Percentiles rank a stretch among this genome's conserved stretches.
Conservation (phyloP, 2,888 invertebrate species). For the Pristionchus maxplancki region DNA sequence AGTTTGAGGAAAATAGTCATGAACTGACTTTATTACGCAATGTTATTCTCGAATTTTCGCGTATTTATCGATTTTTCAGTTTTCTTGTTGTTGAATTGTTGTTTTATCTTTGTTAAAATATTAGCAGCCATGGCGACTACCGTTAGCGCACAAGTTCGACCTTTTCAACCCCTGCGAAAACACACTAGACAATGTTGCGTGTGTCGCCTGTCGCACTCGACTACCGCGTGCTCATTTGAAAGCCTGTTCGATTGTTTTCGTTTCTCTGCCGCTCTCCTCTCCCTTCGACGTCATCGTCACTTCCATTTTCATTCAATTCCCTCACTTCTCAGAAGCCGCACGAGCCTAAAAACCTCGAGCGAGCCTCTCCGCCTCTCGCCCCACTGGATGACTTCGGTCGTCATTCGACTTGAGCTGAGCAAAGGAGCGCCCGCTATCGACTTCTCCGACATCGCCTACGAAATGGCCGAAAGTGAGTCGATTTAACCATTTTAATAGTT, state of each 20-base stretch:
- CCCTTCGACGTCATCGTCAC: background rate
- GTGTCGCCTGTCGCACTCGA: background rate
- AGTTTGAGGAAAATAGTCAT: background rate
- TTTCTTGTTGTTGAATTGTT: background rate
- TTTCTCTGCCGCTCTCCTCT: background rate
- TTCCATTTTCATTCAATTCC: background rate
- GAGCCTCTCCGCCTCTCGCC: background rate
- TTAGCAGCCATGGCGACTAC: background rate
- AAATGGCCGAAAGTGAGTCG: slow-evolving; percentile 35
- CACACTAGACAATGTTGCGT: background rate
- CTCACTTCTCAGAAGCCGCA: background rate
- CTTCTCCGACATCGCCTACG: slow-evolving; percentile 49
- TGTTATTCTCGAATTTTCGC: background rate
- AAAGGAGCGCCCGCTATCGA: slow-evolving; percentile 30
- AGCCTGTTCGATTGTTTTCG: slow-evolving; percentile 45
- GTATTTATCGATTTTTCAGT: background rate
- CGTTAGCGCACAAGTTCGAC: background rate
- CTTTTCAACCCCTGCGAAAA: background rate
- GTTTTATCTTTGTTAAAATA: background rate
- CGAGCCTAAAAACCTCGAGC: background rate
- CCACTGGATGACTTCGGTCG: slow-evolving; percentile 30
- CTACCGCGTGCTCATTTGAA: slow-evolving; percentile 28
- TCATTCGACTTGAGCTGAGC: slow-evolving; percentile 37
- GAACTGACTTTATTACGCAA: slow-evolving; percentile 10
- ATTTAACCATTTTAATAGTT: background rate